phyloP scores from a whole-genome alignment of 2,113 vertebrate species.

The Ctenomys sociabilis region DNA sequence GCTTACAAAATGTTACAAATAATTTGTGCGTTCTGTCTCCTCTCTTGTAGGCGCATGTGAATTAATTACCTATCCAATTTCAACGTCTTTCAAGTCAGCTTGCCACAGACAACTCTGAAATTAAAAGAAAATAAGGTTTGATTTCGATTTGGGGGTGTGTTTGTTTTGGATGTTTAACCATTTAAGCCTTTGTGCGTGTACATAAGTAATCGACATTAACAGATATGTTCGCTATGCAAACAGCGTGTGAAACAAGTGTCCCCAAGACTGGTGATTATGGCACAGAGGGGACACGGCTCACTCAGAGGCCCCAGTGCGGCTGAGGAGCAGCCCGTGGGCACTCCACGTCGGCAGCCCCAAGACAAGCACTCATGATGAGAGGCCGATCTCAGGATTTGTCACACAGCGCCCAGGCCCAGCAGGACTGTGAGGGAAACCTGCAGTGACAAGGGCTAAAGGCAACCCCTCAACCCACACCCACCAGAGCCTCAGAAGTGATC shows the following conservation, averaged over 20 bases:
- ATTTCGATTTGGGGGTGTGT: background rate
- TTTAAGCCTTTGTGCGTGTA: background rate
- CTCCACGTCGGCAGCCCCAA: background rate
- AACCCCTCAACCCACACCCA: rapidly evolving
- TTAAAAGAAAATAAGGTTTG: slow-evolving; percentile 68
- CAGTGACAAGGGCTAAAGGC: rapidly evolving
- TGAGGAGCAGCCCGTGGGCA: rapidly evolving
- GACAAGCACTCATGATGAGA: background rate
- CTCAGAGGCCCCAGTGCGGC: rapidly evolving
- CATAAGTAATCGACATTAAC: background rate
- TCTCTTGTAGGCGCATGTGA: slow-evolving; percentile 70
- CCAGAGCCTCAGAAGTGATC: background rate
- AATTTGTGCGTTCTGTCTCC: slow-evolving; percentile 70
- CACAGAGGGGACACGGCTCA: background rate
- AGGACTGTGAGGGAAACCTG: background rate
- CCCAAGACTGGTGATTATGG: background rate
- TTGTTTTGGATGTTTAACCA: slow-evolving; percentile 44
- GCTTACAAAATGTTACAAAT: slow-evolving; percentile 87
- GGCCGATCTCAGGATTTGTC: too few species aligned
- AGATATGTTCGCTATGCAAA: background rate
- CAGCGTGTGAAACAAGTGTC: background rate
- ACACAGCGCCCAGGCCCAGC: background rate
- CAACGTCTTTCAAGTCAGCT: slow-evolving; percentile 69
- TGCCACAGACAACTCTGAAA: slow-evolving; percentile 64
- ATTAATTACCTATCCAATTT: slow-evolving; percentile 85